Percentiles rank a stretch among this genome's conserved stretches.
Evolutionary conservation across 1,140 invertebrate genomes (phyloP).

Genomic region (Diorhabda sublineata): DNA sequence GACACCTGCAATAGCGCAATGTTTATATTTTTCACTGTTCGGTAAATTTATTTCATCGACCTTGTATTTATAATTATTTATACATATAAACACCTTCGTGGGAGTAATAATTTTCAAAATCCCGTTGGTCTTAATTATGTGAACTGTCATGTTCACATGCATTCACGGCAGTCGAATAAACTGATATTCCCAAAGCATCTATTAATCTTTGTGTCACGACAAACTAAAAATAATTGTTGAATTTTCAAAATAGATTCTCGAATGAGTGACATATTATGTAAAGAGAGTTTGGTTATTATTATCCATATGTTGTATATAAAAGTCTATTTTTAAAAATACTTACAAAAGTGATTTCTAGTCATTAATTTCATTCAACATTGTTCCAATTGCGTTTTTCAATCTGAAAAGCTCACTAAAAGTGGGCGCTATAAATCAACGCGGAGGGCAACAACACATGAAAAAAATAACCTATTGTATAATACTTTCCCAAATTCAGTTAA

Average conservation of each 20-base stretch:
- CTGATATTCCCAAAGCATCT: background rate
- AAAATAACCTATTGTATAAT: too few relatives aligned
- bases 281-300: background rate
- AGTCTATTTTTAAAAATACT: background rate
- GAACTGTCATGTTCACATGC: background rate
- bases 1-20: too few relatives aligned
- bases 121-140: background rate
- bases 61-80: background rate
- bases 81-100: background rate
- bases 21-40: too few relatives aligned
- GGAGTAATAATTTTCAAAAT: background rate
- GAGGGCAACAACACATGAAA: too few relatives aligned
- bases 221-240: background rate
- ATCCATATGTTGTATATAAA: background rate
- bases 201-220: background rate
- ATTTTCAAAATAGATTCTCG: background rate
- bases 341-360: background rate
- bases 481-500: too few relatives aligned
- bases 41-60: too few relatives aligned
- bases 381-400: too few relatives aligned
- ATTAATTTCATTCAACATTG: too few relatives aligned
- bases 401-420: too few relatives aligned
- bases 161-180: background rate
- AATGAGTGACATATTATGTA: conserved; percentile 1
- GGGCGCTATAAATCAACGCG: too few relatives aligned